Conservation (phyloP, 2,888 invertebrate species). For the Argyresthia goedartella region DNA sequence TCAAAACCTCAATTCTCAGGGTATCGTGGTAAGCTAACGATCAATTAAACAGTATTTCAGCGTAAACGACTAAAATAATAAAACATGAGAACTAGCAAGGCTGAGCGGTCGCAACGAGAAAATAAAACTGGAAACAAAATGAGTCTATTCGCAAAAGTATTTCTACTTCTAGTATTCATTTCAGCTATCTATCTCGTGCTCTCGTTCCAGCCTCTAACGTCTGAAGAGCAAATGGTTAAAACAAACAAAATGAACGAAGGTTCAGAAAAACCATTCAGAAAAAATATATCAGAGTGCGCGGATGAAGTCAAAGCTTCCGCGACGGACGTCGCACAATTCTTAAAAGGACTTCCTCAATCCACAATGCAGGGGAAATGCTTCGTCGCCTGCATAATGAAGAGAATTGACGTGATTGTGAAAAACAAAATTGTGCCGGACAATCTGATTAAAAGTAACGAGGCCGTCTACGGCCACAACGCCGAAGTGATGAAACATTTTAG, state of each 20-base stretch:
- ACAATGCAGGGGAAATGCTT: too few species aligned
- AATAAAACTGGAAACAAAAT: slow-evolving; percentile 19
- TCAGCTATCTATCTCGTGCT: slow-evolving; percentile 27
- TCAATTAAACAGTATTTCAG: too few species aligned
- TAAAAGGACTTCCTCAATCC: too few species aligned
- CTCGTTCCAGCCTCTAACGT: slow-evolving; percentile 41
- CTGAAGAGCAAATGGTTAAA: slow-evolving; percentile 43
- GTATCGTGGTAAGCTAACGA: too few species aligned
- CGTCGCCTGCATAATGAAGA: too few species aligned
- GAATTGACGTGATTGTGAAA: too few species aligned
- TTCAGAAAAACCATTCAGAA: slow-evolving; percentile 55
- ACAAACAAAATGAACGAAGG: slow-evolving; percentile 37
- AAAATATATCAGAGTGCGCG: slow-evolving; percentile 50
- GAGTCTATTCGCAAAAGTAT: slow-evolving; percentile 16
- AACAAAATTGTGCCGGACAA: too few species aligned
- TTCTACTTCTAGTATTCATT: slow-evolving; percentile 21
- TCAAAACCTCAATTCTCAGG: too few species aligned
- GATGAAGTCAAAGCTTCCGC: slow-evolving; percentile 47
- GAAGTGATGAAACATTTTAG: slow-evolving; percentile 43
- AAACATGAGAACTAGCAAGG: too few species aligned
- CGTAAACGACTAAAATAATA: too few species aligned
- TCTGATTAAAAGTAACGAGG: slow-evolving; percentile 41
- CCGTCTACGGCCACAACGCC: slow-evolving; percentile 46
- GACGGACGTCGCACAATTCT: too few species aligned
- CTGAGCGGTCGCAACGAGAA: slow-evolving; percentile 4